Percentiles rank a stretch among this genome's conserved stretches.
These are phyloP conservation scores for Chirona hameri DNA, from an alignment of 2,888 invertebrate genomes.

Conservation along the genomic window DNA sequence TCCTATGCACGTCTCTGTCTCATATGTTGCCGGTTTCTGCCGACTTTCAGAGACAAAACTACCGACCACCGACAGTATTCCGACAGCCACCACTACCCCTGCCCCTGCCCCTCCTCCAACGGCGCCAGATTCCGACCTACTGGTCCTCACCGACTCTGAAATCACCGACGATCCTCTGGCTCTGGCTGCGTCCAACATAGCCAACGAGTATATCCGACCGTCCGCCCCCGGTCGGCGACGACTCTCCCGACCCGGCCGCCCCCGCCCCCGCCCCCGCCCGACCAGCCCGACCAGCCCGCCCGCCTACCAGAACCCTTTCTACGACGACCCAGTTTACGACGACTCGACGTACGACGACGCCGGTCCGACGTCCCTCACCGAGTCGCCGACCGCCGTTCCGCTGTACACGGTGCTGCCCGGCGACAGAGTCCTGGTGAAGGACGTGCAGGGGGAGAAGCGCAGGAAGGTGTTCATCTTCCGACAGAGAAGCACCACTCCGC, in stretches of 20 bases:
- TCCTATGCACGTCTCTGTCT: not conserved
- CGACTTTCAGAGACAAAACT: constrained; percentile 9
- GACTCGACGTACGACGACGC: not conserved
- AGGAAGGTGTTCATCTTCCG: not conserved
- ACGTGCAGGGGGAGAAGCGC: not conserved
- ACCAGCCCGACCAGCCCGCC: not conserved
- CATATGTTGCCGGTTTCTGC: not conserved
- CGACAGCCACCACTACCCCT: not conserved
- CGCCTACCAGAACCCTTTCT: not conserved
- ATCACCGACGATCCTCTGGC: not conserved
- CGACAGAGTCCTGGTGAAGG: not conserved
- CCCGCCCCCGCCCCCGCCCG: not conserved
- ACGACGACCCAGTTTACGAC: not conserved
- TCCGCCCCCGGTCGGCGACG: not conserved
- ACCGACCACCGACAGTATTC: not conserved
- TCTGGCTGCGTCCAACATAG: not conserved
- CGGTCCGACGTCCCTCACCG: not conserved
- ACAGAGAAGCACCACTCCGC: not conserved
- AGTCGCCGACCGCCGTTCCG: not conserved
- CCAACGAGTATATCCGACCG: not conserved
- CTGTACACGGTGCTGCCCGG: constrained; percentile 1
- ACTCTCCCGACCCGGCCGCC: not conserved
- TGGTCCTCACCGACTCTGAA: not conserved
- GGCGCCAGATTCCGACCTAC: too few species aligned
- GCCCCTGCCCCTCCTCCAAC: too few species aligned